Percentiles rank a stretch among this genome's conserved stretches.
These are phyloP conservation scores for Chloroceryle amazona DNA, from an alignment of 2,797 vertebrate species.

Conservation along the genomic window DNA sequence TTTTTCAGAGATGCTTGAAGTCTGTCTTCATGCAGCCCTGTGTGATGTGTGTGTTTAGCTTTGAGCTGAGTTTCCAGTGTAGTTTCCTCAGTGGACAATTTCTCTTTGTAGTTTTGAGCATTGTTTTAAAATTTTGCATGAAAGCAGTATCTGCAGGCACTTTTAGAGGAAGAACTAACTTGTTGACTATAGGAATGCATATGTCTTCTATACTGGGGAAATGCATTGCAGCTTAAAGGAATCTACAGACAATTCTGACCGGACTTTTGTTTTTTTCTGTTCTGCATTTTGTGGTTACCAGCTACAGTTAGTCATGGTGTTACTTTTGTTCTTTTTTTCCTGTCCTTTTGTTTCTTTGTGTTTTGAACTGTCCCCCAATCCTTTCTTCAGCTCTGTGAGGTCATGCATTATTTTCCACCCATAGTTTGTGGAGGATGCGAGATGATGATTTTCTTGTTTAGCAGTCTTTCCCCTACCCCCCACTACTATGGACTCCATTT, in stretches of 20 bases:
- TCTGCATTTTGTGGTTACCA: background rate
- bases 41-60: background rate
- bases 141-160: constrained; percentile 3
- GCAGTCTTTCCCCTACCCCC: background rate
- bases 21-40: background rate
- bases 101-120: background rate
- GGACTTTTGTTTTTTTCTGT: background rate
- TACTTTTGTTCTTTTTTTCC: background rate
- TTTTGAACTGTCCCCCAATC: background rate
- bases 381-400: background rate
- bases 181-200: background rate
- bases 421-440: background rate
- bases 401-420: background rate
- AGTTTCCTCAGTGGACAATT: background rate
- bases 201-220: background rate
- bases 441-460: background rate
- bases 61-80: background rate
- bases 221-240: background rate
- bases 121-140: background rate
- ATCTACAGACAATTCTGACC: background rate
- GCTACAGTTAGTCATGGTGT: background rate
- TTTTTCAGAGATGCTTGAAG: background rate
- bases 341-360: background rate
- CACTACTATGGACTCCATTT: background rate
- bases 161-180: constrained; percentile 4